Base-by-base conservation (phyloP, 2,113 vertebrate species). In the Edolisoma coerulescens region DNA sequence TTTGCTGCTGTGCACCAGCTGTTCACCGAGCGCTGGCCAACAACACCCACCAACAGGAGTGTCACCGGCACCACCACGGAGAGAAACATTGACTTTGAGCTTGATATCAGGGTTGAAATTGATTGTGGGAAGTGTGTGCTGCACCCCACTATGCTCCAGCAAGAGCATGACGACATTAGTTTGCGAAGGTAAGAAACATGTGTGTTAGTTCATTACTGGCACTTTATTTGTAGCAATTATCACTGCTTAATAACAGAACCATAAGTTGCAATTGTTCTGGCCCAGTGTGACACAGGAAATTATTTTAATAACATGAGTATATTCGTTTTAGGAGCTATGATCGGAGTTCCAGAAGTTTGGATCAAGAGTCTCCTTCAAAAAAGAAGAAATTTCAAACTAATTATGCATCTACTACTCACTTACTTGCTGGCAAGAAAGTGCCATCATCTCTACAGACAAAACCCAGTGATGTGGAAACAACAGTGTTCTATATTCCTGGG, bases 401-500 rank as follows among this genome's bases (percentile, higher is more conserved):
- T 88, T 99, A 98, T 95, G 98, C 98, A 73, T 99, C 99, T 89
- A 99, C 98, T 83, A 98, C 98, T 77, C 99, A 99, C 71, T 98
- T 99, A 70, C 96, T 99, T 60, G 98, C 98, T 61, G 99, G 99
- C 75, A 99, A 99, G 96, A 99, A 99, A 95, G 99, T 99, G 69
- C 99, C 99, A 69, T 99, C 99, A 27, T 98, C 99, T 75, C 97
- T 99, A 32, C 99, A 99, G 97, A 99, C 99, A 95, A 99, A 99
- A 95, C 97, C 98, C 54, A 99, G 98, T 61, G 99, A 99, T 96
- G 97, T 98, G 86, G 99, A 99, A 96, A 99, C 99, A 77, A 99
- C 99, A 23, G 98, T 99, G 37, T 99, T 99, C 92, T 99, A 99
- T 96, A 99, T 99, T 97, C 99, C 99, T 90, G 99, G 99, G 85